Evolutionary conservation across 2,888 invertebrate species (phyloP), one percentile per base, ranked within the genome.

Genomic region (Eurytoma californica): DNA sequence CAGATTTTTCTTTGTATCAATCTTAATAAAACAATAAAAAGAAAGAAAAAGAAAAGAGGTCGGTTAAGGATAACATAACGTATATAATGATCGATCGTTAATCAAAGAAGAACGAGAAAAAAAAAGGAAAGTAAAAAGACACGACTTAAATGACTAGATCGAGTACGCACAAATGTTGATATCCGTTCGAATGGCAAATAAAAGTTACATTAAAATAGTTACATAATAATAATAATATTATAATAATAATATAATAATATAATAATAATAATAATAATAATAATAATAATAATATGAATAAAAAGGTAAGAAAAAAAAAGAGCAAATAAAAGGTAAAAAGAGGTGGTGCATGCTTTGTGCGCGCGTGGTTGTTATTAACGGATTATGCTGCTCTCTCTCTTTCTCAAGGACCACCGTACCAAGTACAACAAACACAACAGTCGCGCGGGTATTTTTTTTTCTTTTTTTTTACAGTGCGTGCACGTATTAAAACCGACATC

Each of bases 301-400:
- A 53, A 69, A 79, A 69, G 55, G 69, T 79, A 79, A 76, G 81
- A 76, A 76, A 79, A 74, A 30, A 72, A 72, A 60, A 61, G 49
- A 72, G 53, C 53, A 53, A 53, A 53, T 16, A 61, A 53, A 51
- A 20, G 18, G 13, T 18, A 70, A 65, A 60, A 77, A 74, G 74
- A 74, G 67, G 72, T 58, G 74, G 53, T 79, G 55, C 72, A 74
- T 77, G 61, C 65, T 47, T 28, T 74, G 76, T 72, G 55, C 70
- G 83, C 82, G 80, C 79, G 80, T 83, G 74, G 77, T 77, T 73
- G 58, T 65, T 80, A 88, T 88, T 87, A 90, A 90, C 89, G 89
- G 87, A 83, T 88, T 87, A 89, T 88, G 89, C 88, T 86, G 86
- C 86, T 86, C 83, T 79, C 24, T 63, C n/a, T n/a, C n/a, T n/a